These are phyloP conservation scores for Melanotaenia maccullochi DNA, from an alignment of 2,797 vertebrate species.

Conservation along the genomic window DNA sequence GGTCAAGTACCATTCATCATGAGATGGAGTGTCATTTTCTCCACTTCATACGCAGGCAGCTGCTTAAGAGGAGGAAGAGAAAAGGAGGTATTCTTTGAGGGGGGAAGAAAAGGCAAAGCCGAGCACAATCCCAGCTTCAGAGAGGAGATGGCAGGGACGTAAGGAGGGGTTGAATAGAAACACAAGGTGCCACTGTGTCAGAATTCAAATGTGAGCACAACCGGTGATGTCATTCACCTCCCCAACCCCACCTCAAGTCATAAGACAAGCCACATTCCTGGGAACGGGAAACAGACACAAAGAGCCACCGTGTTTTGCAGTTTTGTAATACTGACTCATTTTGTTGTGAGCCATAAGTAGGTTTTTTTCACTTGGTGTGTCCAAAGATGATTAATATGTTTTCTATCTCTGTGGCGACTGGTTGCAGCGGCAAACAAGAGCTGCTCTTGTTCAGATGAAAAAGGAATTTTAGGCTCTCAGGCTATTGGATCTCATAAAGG, in stretches of 20 bases:
- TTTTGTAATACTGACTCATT: conserved; percentile 90
- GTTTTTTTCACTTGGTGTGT: conserved; percentile 83
- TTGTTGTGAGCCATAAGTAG: conserved; percentile 88
- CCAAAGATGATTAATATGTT: conserved; percentile 98
- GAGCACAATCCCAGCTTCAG: conserved; percentile 89
- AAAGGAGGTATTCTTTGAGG: conserved; percentile 94
- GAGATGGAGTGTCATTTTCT: conserved; percentile 96
- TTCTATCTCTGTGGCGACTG: conserved; percentile 89
- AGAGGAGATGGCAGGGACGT: conserved; percentile 62
- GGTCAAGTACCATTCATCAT: conserved; percentile 99
- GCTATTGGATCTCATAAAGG: conserved; percentile 90
- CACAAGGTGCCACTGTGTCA: conserved; percentile 98
- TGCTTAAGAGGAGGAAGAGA: conserved; percentile 74
- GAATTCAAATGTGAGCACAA: conserved; percentile 89
- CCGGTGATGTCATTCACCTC: conserved; percentile 91
- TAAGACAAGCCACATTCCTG: conserved; percentile 91
- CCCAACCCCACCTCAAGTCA: conserved; percentile 92
- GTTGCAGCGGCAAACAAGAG: conserved; percentile 90
- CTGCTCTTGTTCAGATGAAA: conserved; percentile 88
- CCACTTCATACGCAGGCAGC: conserved; percentile 83
- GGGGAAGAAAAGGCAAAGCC: conserved; percentile 76
- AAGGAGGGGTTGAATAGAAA: conserved; percentile 80
- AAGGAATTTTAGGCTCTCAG: conserved; percentile 84
- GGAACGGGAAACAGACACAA: conserved; percentile 90
- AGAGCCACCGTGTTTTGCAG: conserved; percentile 88